phyloP scores from a whole-genome alignment of 1,140 invertebrate genomes.

The Scylla paramamosain region DNA sequence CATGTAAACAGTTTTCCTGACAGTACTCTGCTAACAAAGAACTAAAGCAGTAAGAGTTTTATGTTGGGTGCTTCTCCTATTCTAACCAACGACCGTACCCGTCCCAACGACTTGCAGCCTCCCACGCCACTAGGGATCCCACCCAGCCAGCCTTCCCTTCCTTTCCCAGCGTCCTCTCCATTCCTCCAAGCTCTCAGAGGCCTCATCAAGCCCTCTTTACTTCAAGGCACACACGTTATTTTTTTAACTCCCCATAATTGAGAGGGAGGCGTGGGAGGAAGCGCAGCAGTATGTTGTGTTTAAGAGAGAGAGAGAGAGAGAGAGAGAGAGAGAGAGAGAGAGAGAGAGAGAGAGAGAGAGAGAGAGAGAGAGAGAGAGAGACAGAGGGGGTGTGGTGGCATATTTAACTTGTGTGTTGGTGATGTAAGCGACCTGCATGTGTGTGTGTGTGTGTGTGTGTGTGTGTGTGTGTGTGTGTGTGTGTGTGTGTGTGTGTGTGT shows the following conservation, averaged over 20 bases:
- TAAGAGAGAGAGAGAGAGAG: not conserved
- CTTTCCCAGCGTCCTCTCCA: too few species aligned
- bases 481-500: not conserved
- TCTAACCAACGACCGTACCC: not conserved
- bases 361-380: slow-evolving; percentile 29
- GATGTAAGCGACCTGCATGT: not conserved
- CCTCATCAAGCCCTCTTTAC: slow-evolving; percentile 11
- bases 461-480: not conserved
- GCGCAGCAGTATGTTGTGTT: not conserved
- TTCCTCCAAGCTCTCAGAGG: not conserved
- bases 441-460: not conserved
- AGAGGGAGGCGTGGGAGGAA: not conserved
- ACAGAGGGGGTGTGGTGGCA: not conserved
- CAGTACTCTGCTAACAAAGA: too few species aligned
- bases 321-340: slow-evolving; percentile 29
- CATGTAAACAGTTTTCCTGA: too few species aligned
- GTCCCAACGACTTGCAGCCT: not conserved
- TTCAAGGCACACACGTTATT: not conserved
- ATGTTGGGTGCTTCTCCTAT: too few species aligned
- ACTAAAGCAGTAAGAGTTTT: too few species aligned
- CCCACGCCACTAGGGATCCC: not conserved
- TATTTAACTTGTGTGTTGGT: not conserved
- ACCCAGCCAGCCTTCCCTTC: too few species aligned
- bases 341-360: slow-evolving; percentile 29
- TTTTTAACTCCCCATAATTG: slow-evolving; percentile 6